phyloP scores from a whole-genome alignment of 2,113 vertebrate species.

The Cyprinodon tularosa region DNA sequence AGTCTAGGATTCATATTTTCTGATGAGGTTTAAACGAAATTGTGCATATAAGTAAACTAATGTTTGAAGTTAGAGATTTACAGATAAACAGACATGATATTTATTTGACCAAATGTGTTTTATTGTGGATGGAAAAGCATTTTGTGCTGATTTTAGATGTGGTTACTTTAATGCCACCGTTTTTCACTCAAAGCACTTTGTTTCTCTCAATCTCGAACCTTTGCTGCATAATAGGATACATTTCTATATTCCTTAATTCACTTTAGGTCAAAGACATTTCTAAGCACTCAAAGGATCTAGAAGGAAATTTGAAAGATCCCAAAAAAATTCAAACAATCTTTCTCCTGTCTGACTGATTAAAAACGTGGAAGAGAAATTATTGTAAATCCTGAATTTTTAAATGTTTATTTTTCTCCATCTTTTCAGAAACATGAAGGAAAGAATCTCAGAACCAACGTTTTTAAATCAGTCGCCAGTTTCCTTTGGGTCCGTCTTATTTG shows the following conservation, averaged over 20 bases:
- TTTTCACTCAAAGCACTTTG: constrained; percentile 42
- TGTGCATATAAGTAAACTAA: background rate
- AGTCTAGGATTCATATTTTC: background rate
- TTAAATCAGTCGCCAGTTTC: constrained; percentile 33
- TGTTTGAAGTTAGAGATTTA: background rate
- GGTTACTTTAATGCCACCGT: background rate
- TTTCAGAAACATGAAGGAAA: constrained; percentile 33
- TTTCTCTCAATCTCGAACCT: constrained; percentile 9
- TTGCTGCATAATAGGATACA: background rate
- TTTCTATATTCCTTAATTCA: background rate
- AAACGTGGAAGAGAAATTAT: background rate
- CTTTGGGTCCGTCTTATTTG: constrained; percentile 49
- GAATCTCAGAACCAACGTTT: constrained; percentile 2
- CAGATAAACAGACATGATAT: constrained; percentile 6
- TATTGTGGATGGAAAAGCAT: constrained; percentile 14
- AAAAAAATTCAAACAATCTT: constrained; percentile 17
- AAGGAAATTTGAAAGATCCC: background rate
- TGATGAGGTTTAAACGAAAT: background rate
- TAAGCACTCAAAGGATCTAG: constrained; percentile 9
- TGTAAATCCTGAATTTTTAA: constrained; percentile 27
- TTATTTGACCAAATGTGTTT: constrained; percentile 20
- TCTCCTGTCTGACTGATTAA: background rate
- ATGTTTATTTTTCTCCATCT: constrained; percentile 29
- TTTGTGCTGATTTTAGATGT: constrained; percentile 12
- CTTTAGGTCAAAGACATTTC: constrained; percentile 3